These are phyloP conservation scores for Tetragonula carbonaria DNA, from an alignment of 2,888 invertebrate species.

Conservation along the genomic window DNA sequence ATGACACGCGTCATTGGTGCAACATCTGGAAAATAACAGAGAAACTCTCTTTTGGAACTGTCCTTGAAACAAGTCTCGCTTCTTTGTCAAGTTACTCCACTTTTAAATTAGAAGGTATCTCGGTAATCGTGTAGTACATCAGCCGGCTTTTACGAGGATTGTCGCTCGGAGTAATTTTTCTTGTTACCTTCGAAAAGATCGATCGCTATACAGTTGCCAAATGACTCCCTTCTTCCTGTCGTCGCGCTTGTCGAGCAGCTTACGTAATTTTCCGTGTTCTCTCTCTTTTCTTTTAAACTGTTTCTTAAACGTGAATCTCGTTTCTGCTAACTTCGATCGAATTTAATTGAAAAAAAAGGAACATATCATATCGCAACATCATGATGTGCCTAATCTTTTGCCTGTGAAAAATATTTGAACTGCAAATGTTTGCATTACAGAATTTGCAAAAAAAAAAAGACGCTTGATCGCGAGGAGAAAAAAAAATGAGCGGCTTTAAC, in stretches of 20 bases:
- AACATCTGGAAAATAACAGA: not conserved
- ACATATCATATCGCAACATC: no score
- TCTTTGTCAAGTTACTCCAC: not conserved
- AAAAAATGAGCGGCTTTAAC: no score
- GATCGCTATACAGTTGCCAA: conserved; percentile 40
- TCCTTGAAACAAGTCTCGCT: not conserved
- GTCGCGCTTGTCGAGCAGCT: conserved; percentile 1
- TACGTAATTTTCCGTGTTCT: conserved; percentile 41
- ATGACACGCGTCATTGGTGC: not conserved
- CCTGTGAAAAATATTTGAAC: no score
- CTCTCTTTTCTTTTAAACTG: no score
- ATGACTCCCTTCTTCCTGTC: not conserved
- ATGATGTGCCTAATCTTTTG: no score
- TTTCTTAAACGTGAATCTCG: no score
- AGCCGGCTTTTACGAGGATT: conserved; percentile 37
- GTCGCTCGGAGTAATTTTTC: conserved; percentile 36
- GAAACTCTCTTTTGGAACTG: not conserved
- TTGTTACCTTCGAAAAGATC: conserved; percentile 30
- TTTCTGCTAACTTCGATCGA: no score
- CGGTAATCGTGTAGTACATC: conserved; percentile 31
- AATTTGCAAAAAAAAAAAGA: no score
- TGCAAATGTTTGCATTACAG: no score
- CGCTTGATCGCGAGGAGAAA: no score
- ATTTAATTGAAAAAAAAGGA: no score
- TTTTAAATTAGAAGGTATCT: not conserved